These are phyloP conservation scores for Bombyx mori DNA, from an alignment of 1,140 invertebrate species.

Conservation along the genomic window ASM3026992v2 NC_085118.1:14201001-14201500, in stretches of 20 bases:
- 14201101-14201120: too few species aligned
- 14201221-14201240: constrained; percentile 67
- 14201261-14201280: constrained; percentile 56
- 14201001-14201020: constrained; percentile 47
- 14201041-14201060: constrained; percentile 6
- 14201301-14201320: constrained; percentile 41
- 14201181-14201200: constrained; percentile 41
- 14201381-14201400: constrained; percentile 70
- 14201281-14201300: constrained; percentile 35
- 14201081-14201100: constrained; percentile 5
- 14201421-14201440: constrained; percentile 84
- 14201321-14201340: constrained; percentile 49
- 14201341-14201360: constrained; percentile 62
- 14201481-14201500: constrained; percentile 86
- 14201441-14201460: constrained; percentile 82
- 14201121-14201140: too few species aligned
- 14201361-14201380: constrained; percentile 75
- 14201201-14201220: constrained; percentile 52
- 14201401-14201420: constrained; percentile 78
- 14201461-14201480: constrained; percentile 88
- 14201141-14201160: too few species aligned
- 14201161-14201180: constrained; percentile 48
- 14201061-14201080: constrained; percentile 13
- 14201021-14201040: constrained; percentile 14
- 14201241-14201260: constrained; percentile 69